Evolutionary conservation across 1,140 invertebrate genomes (phyloP), one percentile per base, ranked within the genome.

Genomic region (Panulirus ornatus): DNA sequence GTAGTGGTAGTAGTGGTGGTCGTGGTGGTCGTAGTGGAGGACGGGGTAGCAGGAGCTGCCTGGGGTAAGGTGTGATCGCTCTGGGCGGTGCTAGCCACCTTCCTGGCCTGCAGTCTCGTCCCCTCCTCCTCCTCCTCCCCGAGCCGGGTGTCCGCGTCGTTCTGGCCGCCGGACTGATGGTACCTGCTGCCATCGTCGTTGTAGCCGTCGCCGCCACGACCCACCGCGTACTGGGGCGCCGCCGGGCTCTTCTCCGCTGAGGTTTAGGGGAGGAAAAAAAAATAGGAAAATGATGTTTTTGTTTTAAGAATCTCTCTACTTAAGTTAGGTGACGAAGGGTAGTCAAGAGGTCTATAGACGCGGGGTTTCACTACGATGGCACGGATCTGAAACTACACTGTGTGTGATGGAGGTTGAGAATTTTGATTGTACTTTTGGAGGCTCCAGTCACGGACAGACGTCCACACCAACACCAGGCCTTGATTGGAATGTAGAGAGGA

Each of bases 21-120:
- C 2, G 63, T 76, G 51, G 79, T 73, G n/a, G 73, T 70, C 36
- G 79, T 73, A 36, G 91, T 54, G 16, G 75, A 19, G 51, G 84
- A 78, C 1, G 76, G 81, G 0, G 70, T 54, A 9, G 81, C 81
- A 27, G 81, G 86, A 27, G 66, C 76, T 40, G 76, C 63, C 40
- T 88, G 87, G 40, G 91, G 81, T 16, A 87, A 36, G 0, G 88
- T 89, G 27, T 84, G 87, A 22, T 85, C 91, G 38, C 81, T 78
- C 38, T 70, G 79, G 44, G 86, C 8, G 9, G 78, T 85, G 40
- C 82, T 85, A 54, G 63, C 91, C 16, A 91, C 91, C 47, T 91
- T 91, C 75, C 91, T 76, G 8, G 91, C 91, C 42, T 91, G 91
- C 22, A 91, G 40, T 38, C 91, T 44, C 0, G 91, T 89, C 51